phyloP scores from a whole-genome alignment of 2,888 invertebrate genomes.

The Oligia fasciuncula region DNA sequence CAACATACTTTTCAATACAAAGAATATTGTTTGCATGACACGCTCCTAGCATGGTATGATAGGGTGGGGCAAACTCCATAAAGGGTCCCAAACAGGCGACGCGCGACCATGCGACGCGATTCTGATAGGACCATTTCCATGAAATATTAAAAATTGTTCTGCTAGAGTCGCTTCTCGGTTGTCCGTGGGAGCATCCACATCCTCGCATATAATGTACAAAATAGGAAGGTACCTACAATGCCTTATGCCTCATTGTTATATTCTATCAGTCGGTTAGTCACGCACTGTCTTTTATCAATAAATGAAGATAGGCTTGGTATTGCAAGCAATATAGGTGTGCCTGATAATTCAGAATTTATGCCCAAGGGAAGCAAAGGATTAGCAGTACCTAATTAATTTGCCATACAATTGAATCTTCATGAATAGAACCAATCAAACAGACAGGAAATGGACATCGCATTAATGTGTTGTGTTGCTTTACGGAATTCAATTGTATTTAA shows the following conservation, averaged over 20 bases:
- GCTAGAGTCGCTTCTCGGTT: neutral
- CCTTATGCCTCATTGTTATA: no score
- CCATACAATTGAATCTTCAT: neutral
- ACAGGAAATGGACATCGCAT: neutral
- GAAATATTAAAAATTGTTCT: neutral
- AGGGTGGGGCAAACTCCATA: no score
- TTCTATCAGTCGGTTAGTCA: no score
- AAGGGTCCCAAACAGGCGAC: no score
- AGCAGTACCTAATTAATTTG: neutral
- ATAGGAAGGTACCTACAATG: no score
- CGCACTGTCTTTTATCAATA: neutral
- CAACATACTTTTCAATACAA: no score
- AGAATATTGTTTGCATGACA: no score
- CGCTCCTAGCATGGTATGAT: no score
- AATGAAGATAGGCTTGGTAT: neutral
- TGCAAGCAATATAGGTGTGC: neutral
- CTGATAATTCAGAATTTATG: neutral
- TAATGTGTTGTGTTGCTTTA: neutral
- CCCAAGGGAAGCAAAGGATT: neutral
- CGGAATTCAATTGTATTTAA: conserved; percentile 14
- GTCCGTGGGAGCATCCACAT: no score
- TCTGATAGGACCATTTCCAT: no score
- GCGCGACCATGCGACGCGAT: neutral
- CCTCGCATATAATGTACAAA: no score
- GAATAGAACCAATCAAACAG: neutral